phyloP scores from a whole-genome alignment of 2,113 vertebrate genomes.

The Clarias macrocephalus region DNA sequence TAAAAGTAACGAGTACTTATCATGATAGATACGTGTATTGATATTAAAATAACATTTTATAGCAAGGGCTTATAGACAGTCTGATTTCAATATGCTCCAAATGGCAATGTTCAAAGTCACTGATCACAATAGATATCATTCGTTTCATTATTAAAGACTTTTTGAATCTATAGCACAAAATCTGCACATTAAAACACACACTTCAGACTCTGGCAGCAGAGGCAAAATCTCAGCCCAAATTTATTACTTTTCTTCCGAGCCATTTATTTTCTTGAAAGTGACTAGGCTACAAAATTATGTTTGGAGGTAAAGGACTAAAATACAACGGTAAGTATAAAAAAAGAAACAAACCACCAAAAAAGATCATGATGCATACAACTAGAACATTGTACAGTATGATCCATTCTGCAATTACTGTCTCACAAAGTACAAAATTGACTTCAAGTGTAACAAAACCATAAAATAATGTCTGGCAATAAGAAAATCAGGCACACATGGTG shows the following conservation, averaged over 20 bases:
- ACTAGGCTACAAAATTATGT: background rate
- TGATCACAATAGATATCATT: background rate
- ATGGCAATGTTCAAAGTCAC: background rate
- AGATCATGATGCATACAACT: background rate
- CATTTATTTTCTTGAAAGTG: slow-evolving; percentile 2
- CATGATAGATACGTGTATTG: too few species aligned
- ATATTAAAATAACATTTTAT: background rate
- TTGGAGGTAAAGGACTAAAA: background rate
- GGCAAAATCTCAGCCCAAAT: background rate
- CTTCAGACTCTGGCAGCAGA: background rate
- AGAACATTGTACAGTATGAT: background rate
- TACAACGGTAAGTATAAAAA: background rate
- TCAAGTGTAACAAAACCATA: background rate
- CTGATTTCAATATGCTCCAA: background rate
- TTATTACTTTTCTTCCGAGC: background rate
- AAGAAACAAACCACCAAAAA: background rate
- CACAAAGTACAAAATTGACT: background rate
- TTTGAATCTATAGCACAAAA: background rate
- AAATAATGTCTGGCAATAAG: background rate
- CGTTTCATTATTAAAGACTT: background rate
- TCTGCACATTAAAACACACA: slow-evolving; percentile 28
- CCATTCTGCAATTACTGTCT: background rate
- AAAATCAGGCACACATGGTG: background rate
- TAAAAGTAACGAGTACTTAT: background rate
- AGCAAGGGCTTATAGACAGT: background rate